Conservation (phyloP, 2,888 invertebrate species). For the Ypsolopha scabrella region DNA sequence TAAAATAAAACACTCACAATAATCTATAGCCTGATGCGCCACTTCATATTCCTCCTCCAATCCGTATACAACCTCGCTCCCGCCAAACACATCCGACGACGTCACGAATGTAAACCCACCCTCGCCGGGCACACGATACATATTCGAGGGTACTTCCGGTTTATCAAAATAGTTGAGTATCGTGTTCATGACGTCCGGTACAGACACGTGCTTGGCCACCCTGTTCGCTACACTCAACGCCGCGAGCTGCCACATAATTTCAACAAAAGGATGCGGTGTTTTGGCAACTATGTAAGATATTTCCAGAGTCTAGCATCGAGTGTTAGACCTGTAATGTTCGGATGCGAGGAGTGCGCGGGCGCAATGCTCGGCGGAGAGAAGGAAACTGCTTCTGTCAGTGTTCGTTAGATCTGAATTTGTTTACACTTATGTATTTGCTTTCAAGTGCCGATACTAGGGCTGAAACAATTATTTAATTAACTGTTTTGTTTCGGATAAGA, state of each 20-base stretch:
- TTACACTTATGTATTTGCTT: too few species aligned
- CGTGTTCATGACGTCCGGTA: not conserved
- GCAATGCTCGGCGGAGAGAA: too few species aligned
- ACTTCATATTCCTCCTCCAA: not conserved
- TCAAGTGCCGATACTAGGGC: too few species aligned
- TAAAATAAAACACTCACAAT: not conserved
- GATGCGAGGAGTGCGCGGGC: too few species aligned
- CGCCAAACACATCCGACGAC: slow-evolving; percentile 9
- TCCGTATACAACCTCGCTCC: slow-evolving; percentile 16
- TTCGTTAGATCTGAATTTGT: too few species aligned
- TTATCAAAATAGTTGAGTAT: not conserved
- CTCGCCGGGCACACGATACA: not conserved
- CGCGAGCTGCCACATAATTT: not conserved
- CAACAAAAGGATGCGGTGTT: too few species aligned
- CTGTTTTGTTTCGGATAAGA: too few species aligned
- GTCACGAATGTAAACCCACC: not conserved
- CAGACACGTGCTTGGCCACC: not conserved
- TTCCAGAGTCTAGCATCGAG: too few species aligned
- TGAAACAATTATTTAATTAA: too few species aligned
- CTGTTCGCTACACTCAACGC: not conserved
- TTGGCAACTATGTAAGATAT: too few species aligned
- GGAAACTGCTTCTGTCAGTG: too few species aligned
- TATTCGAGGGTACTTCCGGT: not conserved
- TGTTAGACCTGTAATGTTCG: too few species aligned
- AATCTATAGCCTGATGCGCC: not conserved